Base-by-base conservation (phyloP, 2,888 invertebrate species). In the Electrophaes corylata region DNA sequence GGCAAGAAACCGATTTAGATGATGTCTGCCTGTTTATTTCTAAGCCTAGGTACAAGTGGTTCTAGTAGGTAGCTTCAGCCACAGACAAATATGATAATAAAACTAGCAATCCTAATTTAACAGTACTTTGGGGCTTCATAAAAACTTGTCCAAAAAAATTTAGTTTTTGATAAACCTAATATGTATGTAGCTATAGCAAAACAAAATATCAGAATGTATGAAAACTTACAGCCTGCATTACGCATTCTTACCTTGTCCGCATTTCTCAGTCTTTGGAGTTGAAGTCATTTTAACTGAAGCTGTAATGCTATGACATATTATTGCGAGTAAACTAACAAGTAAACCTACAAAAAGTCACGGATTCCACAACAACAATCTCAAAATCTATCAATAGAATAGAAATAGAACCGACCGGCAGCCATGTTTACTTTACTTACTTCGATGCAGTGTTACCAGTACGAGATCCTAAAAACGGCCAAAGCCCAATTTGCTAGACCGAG, bases 211-310 rank as follows among this genome's bases (percentile, higher is more conserved):
- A n/a, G n/a, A n/a, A n/a, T 10, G 26, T 10, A 10, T 29, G 10
- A 29, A 29, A 37, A 37, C 37, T 10, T 37, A 10, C 35, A 20
- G 20, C n/a, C 62, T 75, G 70, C 69, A 75, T 74, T 77, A 78
- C 63, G 74, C 72, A 67, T 76, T 74, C 89, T 86, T 84, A 91
- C 91, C 91, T 80, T 86, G 89, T 73, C 86, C 88, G 71, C 83
- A 88, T 90, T 87, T 91, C 64, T 91, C 91, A 80, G 90, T 83
- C 86, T 91, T 91, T 70, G 91, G 91, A 78, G 91, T 91, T 67
- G 91, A 91, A 86, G 86, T 90, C 91, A 91, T 91, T 78, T 72
- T 84, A 79, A 66, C 69, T 69, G 64, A 71, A 57, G 69, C 70
- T 76, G 66, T 69, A 71, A 71, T 71, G 78, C 82, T 86, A 80